phyloP scores from a whole-genome alignment of 1,140 invertebrate genomes.

The Zaprionus ghesquierei region DNA sequence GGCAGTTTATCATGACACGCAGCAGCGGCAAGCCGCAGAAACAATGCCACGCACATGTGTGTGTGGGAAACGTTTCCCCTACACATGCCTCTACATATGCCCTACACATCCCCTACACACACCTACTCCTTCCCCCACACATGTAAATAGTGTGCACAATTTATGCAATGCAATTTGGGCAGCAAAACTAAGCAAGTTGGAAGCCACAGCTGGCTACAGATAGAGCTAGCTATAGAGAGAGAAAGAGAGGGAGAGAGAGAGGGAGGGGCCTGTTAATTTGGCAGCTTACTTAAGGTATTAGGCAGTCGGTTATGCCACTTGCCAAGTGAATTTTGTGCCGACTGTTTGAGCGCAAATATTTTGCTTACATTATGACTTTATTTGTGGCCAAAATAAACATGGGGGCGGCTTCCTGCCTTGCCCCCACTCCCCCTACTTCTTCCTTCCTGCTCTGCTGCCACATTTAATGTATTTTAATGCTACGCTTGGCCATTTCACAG shows the following conservation, averaged over 20 bases:
- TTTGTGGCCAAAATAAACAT: slow-evolving; percentile 58
- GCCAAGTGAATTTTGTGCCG: slow-evolving; percentile 17
- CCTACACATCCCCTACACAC: slow-evolving; percentile 16
- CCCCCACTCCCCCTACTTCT: not conserved
- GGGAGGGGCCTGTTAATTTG: slow-evolving; percentile 70
- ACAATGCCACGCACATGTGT: not conserved
- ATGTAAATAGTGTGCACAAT: slow-evolving; percentile 26
- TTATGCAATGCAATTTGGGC: slow-evolving; percentile 64
- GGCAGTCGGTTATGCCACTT: not conserved
- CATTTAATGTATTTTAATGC: slow-evolving; percentile 74
- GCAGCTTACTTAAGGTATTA: slow-evolving; percentile 11
- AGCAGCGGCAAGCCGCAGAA: slow-evolving; percentile 1
- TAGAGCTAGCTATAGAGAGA: slow-evolving; percentile 8
- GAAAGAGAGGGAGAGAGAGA: not conserved
- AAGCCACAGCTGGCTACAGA: slow-evolving; percentile 12
- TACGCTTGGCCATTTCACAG: slow-evolving; percentile 72
- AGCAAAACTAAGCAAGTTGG: slow-evolving; percentile 18
- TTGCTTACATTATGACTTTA: slow-evolving; percentile 72
- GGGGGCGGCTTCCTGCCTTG: not conserved
- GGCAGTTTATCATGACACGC: slow-evolving; percentile 55
- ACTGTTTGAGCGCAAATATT: slow-evolving; percentile 46
- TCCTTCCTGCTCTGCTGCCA: not conserved
- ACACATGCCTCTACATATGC: not conserved
- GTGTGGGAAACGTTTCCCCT: not conserved
- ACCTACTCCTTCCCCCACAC: not conserved